Conservation (phyloP, 1,140 invertebrate species). For the Mamestra configurata region DNA sequence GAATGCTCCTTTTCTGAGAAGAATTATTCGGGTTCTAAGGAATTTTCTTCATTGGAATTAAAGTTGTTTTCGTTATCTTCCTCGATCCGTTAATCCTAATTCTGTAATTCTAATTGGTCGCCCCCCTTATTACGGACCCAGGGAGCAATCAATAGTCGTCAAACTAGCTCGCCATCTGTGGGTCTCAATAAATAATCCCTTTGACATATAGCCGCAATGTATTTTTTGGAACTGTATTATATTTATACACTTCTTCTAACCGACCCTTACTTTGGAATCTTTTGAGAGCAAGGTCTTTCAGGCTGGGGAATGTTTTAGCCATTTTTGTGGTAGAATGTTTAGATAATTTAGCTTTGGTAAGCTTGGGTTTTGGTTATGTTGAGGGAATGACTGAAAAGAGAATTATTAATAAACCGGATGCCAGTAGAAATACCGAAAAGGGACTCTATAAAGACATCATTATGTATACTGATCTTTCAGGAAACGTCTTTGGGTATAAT, state of each 20-base stretch:
- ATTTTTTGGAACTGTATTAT: conserved; percentile 32
- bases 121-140: conserved; percentile 12
- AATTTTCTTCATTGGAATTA: conserved; percentile 29
- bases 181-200: conserved; percentile 36
- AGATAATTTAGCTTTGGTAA: conserved; percentile 9
- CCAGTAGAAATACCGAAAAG: not conserved
- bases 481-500: not conserved
- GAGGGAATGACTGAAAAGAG: not conserved
- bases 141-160: conserved; percentile 36
- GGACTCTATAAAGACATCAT: not conserved
- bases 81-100: conserved; percentile 43
- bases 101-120: conserved; percentile 43
- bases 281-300: conserved; percentile 12
- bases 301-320: conserved; percentile 13
- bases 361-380: not conserved
- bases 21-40: conserved; percentile 1
- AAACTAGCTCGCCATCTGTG: conserved; percentile 32
- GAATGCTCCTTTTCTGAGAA: not conserved
- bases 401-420: not conserved
- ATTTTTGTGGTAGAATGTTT: conserved; percentile 17
- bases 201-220: conserved; percentile 19
- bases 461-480: not conserved
- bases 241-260: conserved; percentile 27
- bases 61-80: conserved; percentile 40
- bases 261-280: conserved; percentile 27